Evolutionary conservation across 2,797 vertebrate genomes (phyloP), one percentile per base, ranked within the genome.

Genomic region (Pangasius sanitwongsei): DNA sequence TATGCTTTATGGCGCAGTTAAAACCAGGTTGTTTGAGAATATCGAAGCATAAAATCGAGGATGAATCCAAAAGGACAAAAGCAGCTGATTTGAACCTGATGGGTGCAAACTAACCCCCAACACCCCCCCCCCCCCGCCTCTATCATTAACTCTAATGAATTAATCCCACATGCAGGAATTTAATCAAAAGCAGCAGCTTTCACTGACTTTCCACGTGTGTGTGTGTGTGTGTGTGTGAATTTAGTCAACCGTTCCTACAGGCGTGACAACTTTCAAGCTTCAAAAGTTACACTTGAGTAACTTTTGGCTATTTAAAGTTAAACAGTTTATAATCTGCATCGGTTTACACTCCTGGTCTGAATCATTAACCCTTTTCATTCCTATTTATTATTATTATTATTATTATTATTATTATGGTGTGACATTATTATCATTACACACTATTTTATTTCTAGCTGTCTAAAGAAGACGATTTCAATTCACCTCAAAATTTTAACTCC

Each of bases 101-200:
- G 16, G 18, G 3, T 9, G n/a, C 53, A 57, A 57, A 55, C 1
- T 37, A 61, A 82, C 80, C 80, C 34, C 20, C 31, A 25, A 15
- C 28, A 31, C 77, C 18, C 20, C 16, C 34, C 7, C 34, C 6
- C 3, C 15, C 2, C 20, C 11, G 25, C 15, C 41, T 44, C 41
- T 16, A 12, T 67, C 83, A 67, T 50, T 67, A 67, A 7, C 44
- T 6, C 41, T 67, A 11, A 84, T 34, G 18, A 31, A 84, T 50
- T 50, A 48, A 67, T 67, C 61, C 83, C 41, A 69, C 41, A 50
- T 84, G 83, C 63, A 67, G 44, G 82, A 69, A 53, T 84, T 48
- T 67, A 67, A 67, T 67, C 61, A 48, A 65, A 65, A 83, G 82
- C 82, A 83, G 82, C 23, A 83, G 41, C 57, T 44, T 18, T 2